Base-by-base conservation (phyloP, 1,140 invertebrate genomes). In the Drosophila sucinea region DNA sequence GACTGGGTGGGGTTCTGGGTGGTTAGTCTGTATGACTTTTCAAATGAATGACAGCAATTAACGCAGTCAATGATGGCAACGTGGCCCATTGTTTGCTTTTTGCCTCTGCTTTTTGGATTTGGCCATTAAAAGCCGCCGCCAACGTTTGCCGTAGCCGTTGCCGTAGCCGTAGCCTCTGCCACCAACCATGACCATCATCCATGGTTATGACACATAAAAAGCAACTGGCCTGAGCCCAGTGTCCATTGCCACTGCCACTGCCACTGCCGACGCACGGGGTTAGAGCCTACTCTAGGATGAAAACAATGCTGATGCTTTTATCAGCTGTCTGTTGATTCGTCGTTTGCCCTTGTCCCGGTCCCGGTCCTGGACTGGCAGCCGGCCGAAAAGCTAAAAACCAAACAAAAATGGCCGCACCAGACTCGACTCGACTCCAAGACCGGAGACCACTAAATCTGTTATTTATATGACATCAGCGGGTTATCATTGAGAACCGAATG, bases 31-130 rank as follows among this genome's bases (percentile, higher is more conserved):
- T 80, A 87, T 87, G 83, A 89, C 80, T 83, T 86, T 83, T 89
- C 83, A 83, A 87, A 89, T 89, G 84, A 87, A 87, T 87, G 84
- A 89, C 84, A 84, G 84, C 84, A 87, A 87, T 87, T 87, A 87
- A 89, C 84, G 81, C 77, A 87, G 84, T 89, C 84, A 87, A 87
- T 87, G 84, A 81, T 90, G 84, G 73, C 80, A n/a, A 38, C 38
- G 27, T 63, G 56, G 47, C 70, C 73, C 56, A 87, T 87, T 87
- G 85, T 87, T 84, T 89, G 85, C 66, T 56, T 67, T 57, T 70
- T 60, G 54, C 58, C 64, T 27, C 62, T 61, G 7, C 47, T 38
- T 68, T 60, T 58, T 58, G 30, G 63, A 65, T 10, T 51, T 68
- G 64, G 67, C 84, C 74, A 89, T 87, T 83, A 89, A 89, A 82